These are phyloP conservation scores for Haliclona indistincta DNA, from an alignment of 37 sponge, comb jelly and placozoan genomes.

Conservation along the genomic window DNA sequence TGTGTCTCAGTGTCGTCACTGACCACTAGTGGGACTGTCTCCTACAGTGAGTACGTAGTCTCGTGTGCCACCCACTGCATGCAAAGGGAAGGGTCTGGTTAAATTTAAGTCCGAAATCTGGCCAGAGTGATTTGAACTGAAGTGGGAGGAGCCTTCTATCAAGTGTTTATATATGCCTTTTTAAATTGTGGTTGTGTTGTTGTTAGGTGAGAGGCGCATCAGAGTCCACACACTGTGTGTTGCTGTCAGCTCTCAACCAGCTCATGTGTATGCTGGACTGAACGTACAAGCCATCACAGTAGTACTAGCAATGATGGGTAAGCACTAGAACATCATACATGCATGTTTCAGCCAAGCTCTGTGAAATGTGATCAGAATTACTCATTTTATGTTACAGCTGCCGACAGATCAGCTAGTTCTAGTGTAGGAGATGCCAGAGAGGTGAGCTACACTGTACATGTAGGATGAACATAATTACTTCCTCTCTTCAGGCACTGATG, in stretches of 20 bases:
- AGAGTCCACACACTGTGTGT: slow-evolving; percentile 90
- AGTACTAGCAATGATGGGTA: slow-evolving; percentile 94
- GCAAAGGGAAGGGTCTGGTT: too few relatives aligned
- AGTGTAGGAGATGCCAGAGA: slow-evolving; percentile 94
- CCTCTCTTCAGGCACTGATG: slow-evolving; percentile 74
- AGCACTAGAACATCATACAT: slow-evolving; percentile 13
- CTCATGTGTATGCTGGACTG: slow-evolving; percentile 74
- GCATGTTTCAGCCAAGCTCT: too few relatives aligned
- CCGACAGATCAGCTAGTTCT: slow-evolving; percentile 68
- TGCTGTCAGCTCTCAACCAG: slow-evolving; percentile 74
- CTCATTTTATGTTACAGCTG: slow-evolving; percentile 64
- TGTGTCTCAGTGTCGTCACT: too few relatives aligned
- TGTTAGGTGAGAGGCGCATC: slow-evolving; percentile 92
- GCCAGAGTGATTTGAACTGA: too few relatives aligned
- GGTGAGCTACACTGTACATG: slow-evolving; percentile 42
- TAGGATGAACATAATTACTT: too few relatives aligned
- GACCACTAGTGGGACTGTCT: too few relatives aligned
- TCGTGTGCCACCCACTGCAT: too few relatives aligned
- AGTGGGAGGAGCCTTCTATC: too few relatives aligned
- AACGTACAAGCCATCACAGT: slow-evolving; percentile 77
- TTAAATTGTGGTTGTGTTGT: too few relatives aligned
- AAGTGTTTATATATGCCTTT: too few relatives aligned
- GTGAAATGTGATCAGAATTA: not conserved
- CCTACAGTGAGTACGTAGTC: too few relatives aligned
- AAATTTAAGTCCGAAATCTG: too few relatives aligned